phyloP scores from a whole-genome alignment of 1,140 invertebrate species.

The Scaptodrosophila lebanonensis region DNA sequence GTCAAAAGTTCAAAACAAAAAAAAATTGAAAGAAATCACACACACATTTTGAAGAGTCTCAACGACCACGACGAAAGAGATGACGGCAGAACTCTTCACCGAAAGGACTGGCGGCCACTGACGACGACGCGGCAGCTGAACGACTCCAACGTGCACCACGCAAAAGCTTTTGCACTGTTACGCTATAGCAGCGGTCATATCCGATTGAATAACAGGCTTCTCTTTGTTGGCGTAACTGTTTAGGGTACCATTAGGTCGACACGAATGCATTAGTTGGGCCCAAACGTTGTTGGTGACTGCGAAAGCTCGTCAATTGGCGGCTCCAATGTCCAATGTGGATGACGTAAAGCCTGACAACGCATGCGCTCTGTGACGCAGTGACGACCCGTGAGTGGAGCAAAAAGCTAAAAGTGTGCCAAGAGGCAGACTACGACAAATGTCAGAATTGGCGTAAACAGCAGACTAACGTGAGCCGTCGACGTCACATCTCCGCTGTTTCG shows the following conservation, averaged over 20 bases:
- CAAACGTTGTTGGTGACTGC: not conserved
- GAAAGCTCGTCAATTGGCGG: slow-evolving; percentile 16
- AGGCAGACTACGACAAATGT: no score
- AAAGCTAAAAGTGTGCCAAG: no score
- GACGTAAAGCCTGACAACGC: slow-evolving; percentile 56
- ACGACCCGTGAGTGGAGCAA: slow-evolving; percentile 13
- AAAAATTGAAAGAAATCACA: slow-evolving; percentile 23
- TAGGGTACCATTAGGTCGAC: not conserved
- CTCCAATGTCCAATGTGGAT: slow-evolving; percentile 22
- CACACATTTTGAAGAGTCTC: slow-evolving; percentile 49
- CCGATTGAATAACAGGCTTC: no score
- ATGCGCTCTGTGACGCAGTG: slow-evolving; percentile 21
- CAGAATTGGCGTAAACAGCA: slow-evolving; percentile 69
- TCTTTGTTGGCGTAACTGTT: no score
- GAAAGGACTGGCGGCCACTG: slow-evolving; percentile 70
- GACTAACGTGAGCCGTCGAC: slow-evolving; percentile 64
- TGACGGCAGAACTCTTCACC: slow-evolving; percentile 69
- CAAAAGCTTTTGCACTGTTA: slow-evolving; percentile 24
- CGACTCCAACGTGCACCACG: slow-evolving; percentile 28
- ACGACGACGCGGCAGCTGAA: slow-evolving; percentile 57
- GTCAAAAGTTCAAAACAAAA: slow-evolving; percentile 63
- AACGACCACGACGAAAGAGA: slow-evolving; percentile 7
- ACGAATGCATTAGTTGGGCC: not conserved
- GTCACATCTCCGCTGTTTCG: slow-evolving; percentile 60
- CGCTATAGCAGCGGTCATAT: slow-evolving; percentile 2